phyloP scores from a whole-genome alignment of 2,797 vertebrate genomes.

The Galagoides demidoff region DNA sequence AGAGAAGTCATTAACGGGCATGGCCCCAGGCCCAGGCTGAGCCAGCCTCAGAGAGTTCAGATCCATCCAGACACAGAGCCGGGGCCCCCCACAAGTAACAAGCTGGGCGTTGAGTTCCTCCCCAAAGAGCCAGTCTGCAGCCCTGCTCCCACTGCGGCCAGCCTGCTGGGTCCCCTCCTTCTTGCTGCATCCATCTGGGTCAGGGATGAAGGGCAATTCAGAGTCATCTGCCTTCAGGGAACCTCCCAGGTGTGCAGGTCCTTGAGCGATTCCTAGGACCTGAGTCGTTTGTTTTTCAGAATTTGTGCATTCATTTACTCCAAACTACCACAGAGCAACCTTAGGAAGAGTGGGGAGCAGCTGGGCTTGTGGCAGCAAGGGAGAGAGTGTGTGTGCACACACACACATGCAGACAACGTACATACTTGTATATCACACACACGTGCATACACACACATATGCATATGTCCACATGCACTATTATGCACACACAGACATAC shows the following conservation, averaged over 20 bases:
- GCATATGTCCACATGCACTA: too few relatives aligned
- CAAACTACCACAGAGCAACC: neutral
- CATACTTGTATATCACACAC: too few relatives aligned
- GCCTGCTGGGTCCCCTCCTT: neutral
- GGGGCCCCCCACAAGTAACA: neutral
- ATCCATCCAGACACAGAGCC: neutral
- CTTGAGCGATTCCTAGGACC: neutral
- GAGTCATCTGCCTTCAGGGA: neutral
- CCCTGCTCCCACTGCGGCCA: accelerated
- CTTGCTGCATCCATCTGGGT: too few relatives aligned
- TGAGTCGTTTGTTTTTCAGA: neutral
- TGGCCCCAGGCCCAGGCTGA: neutral
- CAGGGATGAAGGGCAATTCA: neutral
- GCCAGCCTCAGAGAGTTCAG: neutral
- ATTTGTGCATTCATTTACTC: neutral
- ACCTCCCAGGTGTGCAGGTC: neutral
- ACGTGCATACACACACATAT: too few relatives aligned
- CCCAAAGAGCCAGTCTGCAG: accelerated
- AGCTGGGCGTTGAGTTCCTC: neutral
- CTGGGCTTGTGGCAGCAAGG: too few relatives aligned
- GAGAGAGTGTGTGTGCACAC: accelerated
- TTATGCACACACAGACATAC: too few relatives aligned
- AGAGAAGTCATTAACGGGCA: neutral
- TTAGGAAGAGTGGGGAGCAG: neutral
- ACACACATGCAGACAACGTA: too few relatives aligned